phyloP scores from a whole-genome alignment of 2,888 invertebrate species.

The Drosophila limbata region DNA sequence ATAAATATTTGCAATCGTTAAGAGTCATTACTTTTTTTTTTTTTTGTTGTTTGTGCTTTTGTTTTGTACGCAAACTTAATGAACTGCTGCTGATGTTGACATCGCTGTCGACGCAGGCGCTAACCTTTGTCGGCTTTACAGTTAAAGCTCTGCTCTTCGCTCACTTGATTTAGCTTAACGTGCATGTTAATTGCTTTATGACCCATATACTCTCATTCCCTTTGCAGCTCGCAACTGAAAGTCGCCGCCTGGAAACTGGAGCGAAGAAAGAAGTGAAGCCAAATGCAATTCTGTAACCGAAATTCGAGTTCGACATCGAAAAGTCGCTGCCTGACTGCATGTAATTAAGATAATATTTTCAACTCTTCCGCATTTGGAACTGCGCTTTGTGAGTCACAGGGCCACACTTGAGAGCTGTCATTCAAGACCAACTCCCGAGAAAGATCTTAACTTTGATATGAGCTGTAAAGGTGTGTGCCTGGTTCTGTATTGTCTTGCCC shows the following conservation, averaged over 20 bases:
- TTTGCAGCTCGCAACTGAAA: constrained; percentile 13
- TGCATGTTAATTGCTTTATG: constrained; percentile 72
- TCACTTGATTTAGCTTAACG: constrained; percentile 63
- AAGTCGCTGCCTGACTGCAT: constrained; percentile 44
- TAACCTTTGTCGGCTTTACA: constrained; percentile 71
- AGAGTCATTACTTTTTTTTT: constrained; percentile 9
- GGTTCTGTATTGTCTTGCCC: constrained; percentile 48
- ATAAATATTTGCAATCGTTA: constrained; percentile 66
- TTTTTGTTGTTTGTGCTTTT: constrained; percentile 27
- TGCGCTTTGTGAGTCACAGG: constrained; percentile 66
- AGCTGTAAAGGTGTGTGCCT: constrained; percentile 9
- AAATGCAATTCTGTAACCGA: constrained; percentile 30
- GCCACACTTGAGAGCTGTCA: constrained; percentile 67
- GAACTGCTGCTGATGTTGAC: constrained; percentile 25
- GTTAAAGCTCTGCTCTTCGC: constrained; percentile 60
- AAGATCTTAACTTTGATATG: constrained; percentile 56
- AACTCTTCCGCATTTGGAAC: constrained; percentile 49
- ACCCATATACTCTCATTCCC: constrained; percentile 56
- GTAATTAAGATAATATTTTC: constrained; percentile 69
- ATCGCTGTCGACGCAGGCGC: constrained; percentile 25
- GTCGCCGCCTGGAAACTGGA: constrained; percentile 61
- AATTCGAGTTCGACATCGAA: constrained; percentile 20
- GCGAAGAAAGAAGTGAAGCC: constrained; percentile 39
- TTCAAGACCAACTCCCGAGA: constrained; percentile 56
- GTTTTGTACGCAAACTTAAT: constrained; percentile 22